Conservation (phyloP, 2,797 vertebrate genomes). For the Rhabdomys pumilio region DNA sequence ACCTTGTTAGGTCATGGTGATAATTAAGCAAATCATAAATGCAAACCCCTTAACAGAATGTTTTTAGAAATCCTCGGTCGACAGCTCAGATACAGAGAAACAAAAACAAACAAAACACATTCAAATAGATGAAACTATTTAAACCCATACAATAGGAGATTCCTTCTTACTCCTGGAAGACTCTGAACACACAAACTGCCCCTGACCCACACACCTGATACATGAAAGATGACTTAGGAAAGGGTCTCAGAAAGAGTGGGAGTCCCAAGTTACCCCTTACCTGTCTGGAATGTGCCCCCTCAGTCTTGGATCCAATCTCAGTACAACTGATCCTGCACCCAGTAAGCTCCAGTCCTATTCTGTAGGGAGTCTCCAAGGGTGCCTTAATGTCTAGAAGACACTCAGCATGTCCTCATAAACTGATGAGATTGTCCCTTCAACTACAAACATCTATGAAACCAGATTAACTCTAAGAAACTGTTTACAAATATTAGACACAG, state of each 20-base stretch:
- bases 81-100: neutral
- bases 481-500: neutral
- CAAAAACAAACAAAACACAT: neutral
- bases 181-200: neutral
- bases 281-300: neutral
- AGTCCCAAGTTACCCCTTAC: neutral
- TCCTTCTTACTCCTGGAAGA: neutral
- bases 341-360: neutral
- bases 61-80: neutral
- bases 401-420: neutral
- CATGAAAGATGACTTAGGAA: neutral
- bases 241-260: neutral
- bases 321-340: neutral
- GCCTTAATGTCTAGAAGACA: neutral
- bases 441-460: slow-evolving; percentile 14
- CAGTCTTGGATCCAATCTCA: neutral
- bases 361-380: neutral
- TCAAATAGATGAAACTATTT: neutral
- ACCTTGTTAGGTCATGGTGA: neutral
- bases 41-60: neutral
- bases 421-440: neutral
- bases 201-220: neutral
- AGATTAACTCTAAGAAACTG: neutral
- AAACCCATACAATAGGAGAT: neutral
- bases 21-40: neutral